These are phyloP conservation scores for Leucoraja erinaceus DNA, from an alignment of 2,113 vertebrate genomes.

Conservation along the genomic window DNA sequence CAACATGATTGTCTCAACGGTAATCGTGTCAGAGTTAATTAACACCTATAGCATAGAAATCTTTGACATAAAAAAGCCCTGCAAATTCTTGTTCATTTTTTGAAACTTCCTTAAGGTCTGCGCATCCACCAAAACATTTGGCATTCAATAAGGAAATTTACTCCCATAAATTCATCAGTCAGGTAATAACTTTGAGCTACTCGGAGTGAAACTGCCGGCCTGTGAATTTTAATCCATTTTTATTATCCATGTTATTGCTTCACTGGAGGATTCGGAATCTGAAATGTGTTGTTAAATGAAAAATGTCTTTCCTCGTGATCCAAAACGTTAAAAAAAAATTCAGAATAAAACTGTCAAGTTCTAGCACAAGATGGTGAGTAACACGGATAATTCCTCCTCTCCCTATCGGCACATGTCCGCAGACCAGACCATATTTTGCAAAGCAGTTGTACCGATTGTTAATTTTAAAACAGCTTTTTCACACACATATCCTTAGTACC, in stretches of 20 bases:
- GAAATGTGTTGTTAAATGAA: slow-evolving; percentile 18
- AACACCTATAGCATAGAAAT: neutral
- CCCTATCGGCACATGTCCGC: neutral
- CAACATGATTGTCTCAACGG: neutral
- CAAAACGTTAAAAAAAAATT: neutral
- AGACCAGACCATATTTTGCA: slow-evolving; percentile 5
- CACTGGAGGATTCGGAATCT: neutral
- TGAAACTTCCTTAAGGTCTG: neutral
- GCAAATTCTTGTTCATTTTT: neutral
- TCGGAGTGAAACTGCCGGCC: neutral
- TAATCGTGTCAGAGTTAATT: neutral
- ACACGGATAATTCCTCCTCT: neutral
- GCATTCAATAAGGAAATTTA: neutral
- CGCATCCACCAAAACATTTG: neutral
- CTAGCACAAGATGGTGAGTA: neutral
- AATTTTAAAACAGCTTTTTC: neutral
- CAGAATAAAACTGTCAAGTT: neutral
- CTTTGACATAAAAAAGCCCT: neutral
- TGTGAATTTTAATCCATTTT: slow-evolving; percentile 21
- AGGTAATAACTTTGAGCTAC: neutral
- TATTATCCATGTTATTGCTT: slow-evolving; percentile 21
- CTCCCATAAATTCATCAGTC: neutral
- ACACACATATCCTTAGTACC: neutral
- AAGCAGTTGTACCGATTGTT: neutral
- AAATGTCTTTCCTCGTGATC: slow-evolving; percentile 2